Evolutionary conservation across 1,140 invertebrate genomes (phyloP).

Genomic region (Leptopilina boulardi): DNA sequence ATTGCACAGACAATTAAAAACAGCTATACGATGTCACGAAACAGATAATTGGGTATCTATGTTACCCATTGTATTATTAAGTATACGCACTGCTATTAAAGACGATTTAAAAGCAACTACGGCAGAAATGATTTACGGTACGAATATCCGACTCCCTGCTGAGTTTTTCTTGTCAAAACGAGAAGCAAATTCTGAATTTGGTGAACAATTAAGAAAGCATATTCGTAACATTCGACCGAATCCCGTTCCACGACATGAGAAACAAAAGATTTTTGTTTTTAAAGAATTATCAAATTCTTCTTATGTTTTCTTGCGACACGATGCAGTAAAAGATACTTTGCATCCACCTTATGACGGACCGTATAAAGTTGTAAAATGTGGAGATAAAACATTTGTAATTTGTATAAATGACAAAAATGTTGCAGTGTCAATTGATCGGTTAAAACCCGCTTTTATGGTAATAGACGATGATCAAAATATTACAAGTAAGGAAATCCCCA

Average conservation of each 20-base stretch:
- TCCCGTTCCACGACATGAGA: constrained; percentile 29
- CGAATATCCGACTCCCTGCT: not conserved
- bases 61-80: not conserved
- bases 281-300: constrained; percentile 42
- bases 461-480: not conserved
- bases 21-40: constrained; percentile 43
- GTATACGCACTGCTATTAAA: not conserved
- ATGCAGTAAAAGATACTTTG: constrained; percentile 24
- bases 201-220: not conserved
- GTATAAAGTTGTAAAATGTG: constrained; percentile 41
- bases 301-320: constrained; percentile 52
- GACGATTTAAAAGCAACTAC: not conserved
- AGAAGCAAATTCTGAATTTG: not conserved
- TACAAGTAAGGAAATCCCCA: not conserved
- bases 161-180: not conserved
- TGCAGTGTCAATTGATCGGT: too few species aligned
- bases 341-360: constrained; percentile 48
- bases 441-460: constrained; percentile 48
- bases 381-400: constrained; percentile 41
- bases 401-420: constrained; percentile 36
- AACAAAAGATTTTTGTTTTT: constrained; percentile 42
- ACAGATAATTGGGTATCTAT: not conserved
- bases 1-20: constrained; percentile 66
- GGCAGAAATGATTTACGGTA: not conserved
- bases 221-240: not conserved